Base-by-base conservation (phyloP, 2,888 invertebrate genomes). In the Ophion ellenae region DNA sequence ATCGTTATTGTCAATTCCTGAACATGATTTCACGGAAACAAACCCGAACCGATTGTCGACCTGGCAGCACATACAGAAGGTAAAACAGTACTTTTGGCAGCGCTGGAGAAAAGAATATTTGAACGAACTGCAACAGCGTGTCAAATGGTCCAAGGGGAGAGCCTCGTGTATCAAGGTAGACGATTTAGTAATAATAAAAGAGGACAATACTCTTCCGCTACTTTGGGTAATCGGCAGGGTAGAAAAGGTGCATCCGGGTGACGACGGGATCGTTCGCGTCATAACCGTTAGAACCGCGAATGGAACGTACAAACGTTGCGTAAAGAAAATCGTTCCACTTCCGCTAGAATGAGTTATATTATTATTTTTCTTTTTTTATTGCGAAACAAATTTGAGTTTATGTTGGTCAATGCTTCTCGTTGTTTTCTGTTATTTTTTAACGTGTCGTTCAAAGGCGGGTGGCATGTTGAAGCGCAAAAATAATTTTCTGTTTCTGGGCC, bases 61-160 rank as follows among this genome's bases (percentile, higher is more conserved):
- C 6, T 67, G 67, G 53, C 53, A 77, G 32, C 57, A 66, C 40
- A 75, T 76, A 6, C 85, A 88, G 69, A 24, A 45, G 11, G 47
- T 83, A 14, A 66, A 74, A 20, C 85, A 89, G 57, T 70, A 82
- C 24, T 88, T 87, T 79, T 88, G 87, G 85, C 81, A 61, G 64
- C 77, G 71, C 20, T 88, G 83, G 83, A 69, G 59, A 17, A 73
- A 75, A n/a, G 86, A 87, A 75, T 89, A 86, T 76, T 45, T 89
- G 6, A 67, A 81, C n/a, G 83, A 87, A 20, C 70, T 89, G 9
- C 89, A 88, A 59, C 66, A 71, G 45, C 79, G 87, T 5, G 32
- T 59, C 57, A 88, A 87, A 80, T 88, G 87, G 87, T 76, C 78
- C 28, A 69, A 73, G 10, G 45, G 40, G 7, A 9, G 32, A 17